A percentile compares a stretch with the other conserved stretches of the same genome.
phyloP scores from a whole-genome alignment of 2,113 vertebrate genomes.

The Lasiurus borealis region DNA sequence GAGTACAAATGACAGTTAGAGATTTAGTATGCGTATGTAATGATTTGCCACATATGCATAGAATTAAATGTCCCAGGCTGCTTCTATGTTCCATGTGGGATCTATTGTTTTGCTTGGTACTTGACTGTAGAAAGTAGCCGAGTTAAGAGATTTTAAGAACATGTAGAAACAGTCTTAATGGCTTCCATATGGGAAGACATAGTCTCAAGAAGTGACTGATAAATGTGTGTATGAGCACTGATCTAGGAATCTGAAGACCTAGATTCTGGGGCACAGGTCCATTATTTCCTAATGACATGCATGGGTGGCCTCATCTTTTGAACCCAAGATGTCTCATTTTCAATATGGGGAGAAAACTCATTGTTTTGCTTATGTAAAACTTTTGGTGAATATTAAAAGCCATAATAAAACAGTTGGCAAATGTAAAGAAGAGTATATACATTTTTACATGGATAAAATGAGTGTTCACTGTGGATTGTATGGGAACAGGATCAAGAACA shows the following conservation, averaged over 20 bases:
- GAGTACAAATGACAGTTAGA: not conserved
- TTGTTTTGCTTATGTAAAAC: not conserved
- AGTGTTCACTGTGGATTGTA: not conserved
- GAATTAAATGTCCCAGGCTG: slow-evolving; percentile 25
- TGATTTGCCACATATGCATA: slow-evolving; percentile 24
- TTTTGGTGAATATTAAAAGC: not conserved
- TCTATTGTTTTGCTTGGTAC: not conserved
- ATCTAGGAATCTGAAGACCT: not conserved
- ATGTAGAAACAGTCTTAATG: not conserved
- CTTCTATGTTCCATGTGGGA: not conserved
- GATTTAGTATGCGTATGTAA: slow-evolving; percentile 4
- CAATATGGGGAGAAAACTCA: not conserved
- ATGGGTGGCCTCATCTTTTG: too few relatives aligned
- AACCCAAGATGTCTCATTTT: not conserved
- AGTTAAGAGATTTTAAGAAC: slow-evolving; percentile 20
- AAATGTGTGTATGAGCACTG: not conserved
- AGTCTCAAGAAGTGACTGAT: not conserved
- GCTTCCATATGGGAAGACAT: slow-evolving; percentile 4
- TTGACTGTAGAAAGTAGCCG: slow-evolving; percentile 27
- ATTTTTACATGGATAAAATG: not conserved
- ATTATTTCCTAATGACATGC: not conserved
- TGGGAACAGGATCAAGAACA: not conserved
- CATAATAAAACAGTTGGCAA: not conserved
- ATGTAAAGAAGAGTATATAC: not conserved
- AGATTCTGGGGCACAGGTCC: not conserved